These are phyloP conservation scores for Zosterops lateralis DNA, from an alignment of 2,113 vertebrate species.

Conservation along the genomic window DNA sequence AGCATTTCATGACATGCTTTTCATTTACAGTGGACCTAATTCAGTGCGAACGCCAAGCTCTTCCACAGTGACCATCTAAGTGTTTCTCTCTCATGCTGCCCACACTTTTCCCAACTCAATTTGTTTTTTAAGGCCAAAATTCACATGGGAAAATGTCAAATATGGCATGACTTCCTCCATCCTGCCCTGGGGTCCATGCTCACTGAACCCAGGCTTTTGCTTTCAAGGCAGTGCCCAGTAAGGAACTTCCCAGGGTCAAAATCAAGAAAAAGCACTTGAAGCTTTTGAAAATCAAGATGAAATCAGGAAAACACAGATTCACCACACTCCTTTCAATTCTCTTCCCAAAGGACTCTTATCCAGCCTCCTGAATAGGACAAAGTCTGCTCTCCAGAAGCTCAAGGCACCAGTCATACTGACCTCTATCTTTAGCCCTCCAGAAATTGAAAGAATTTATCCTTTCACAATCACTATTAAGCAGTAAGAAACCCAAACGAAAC, in stretches of 20 bases:
- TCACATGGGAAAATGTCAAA: background rate
- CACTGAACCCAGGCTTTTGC: background rate
- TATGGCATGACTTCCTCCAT: background rate
- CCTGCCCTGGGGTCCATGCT: background rate
- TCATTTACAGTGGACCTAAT: background rate
- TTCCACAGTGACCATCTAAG: background rate
- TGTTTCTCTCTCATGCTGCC: background rate
- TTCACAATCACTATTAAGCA: background rate
- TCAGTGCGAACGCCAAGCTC: background rate
- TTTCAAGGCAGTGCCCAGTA: fast-evolving
- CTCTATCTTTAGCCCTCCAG: background rate
- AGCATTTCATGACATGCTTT: background rate
- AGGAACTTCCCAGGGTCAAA: background rate
- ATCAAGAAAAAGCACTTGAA: background rate
- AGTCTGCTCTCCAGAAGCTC: background rate
- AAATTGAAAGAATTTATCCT: background rate
- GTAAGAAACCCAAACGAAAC: background rate
- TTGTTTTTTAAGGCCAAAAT: background rate
- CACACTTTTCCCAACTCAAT: fast-evolving
- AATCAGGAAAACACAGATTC: background rate
- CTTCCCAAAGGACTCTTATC: background rate
- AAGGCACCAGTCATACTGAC: background rate
- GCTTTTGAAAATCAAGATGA: background rate
- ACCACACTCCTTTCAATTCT: background rate
- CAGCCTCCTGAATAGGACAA: background rate